Conservation (phyloP, 2,888 invertebrate genomes). For the Hyposoter dolosus region DNA sequence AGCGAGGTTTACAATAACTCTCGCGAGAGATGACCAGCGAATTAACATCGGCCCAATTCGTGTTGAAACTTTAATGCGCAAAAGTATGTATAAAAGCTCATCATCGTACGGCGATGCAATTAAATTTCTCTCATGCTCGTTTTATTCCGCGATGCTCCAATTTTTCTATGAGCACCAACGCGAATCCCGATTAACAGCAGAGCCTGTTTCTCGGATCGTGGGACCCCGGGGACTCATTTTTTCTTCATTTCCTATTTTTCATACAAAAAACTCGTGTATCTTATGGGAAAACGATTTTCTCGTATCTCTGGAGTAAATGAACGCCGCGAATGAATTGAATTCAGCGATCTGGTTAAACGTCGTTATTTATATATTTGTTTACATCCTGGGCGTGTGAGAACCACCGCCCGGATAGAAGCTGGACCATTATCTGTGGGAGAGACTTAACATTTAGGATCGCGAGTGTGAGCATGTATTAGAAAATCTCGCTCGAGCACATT, state of each 20-base stretch:
- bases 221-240: not conserved
- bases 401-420: slow-evolving; percentile 53
- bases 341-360: not conserved
- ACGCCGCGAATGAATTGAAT: not conserved
- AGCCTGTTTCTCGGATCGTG: not conserved
- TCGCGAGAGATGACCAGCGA: slow-evolving; percentile 43
- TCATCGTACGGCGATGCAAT: slow-evolving; percentile 51
- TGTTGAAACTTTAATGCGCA: not conserved
- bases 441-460: slow-evolving; percentile 80
- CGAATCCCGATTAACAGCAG: not conserved
- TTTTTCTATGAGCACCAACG: slow-evolving; percentile 13
- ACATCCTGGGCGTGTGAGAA: slow-evolving; percentile 50
- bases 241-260: not conserved
- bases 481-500: slow-evolving; percentile 45
- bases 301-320: not conserved
- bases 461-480: slow-evolving; percentile 15
- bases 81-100: slow-evolving; percentile 18
- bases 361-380: slow-evolving; percentile 21
- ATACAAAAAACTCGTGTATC: not conserved
- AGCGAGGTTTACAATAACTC: not conserved
- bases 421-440: slow-evolving; percentile 76
- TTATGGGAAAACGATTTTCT: not conserved
- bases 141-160: slow-evolving; percentile 64
- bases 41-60: slow-evolving; percentile 50
- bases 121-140: slow-evolving; percentile 71